Percentiles rank a stretch among this genome's conserved stretches.
Conservation (phyloP, 92 coral and sea anemone species). For the Blastomussa wellsi region DNA sequence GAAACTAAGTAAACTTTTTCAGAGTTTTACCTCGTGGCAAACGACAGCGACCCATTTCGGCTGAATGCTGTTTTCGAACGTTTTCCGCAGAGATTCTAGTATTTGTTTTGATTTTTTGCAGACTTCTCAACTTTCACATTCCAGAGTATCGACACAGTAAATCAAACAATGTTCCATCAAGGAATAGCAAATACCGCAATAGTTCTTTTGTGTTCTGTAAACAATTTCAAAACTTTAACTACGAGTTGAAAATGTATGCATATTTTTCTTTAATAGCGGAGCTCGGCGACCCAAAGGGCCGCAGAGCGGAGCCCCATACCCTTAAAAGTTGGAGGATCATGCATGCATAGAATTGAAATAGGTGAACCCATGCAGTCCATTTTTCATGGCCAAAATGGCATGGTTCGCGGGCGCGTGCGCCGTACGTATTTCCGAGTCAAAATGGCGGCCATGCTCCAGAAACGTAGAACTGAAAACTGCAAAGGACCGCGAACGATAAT, state of each 20-base stretch:
- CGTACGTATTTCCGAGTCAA: too few relatives aligned
- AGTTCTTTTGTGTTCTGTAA: neutral
- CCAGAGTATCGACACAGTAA: constrained; percentile 7
- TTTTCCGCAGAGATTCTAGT: neutral
- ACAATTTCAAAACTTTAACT: neutral
- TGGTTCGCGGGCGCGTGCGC: too few relatives aligned
- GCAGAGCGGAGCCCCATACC: too few relatives aligned
- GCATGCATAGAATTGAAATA: too few relatives aligned
- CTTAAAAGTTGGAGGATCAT: too few relatives aligned
- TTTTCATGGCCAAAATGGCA: too few relatives aligned
- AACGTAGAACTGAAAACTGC: too few relatives aligned
- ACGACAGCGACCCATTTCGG: constrained; percentile 20
- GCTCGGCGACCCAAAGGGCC: too few relatives aligned
- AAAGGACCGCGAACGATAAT: too few relatives aligned
- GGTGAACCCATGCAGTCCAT: too few relatives aligned
- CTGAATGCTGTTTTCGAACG: neutral
- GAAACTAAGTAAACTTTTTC: neutral
- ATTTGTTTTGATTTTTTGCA: neutral
- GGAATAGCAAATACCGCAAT: constrained; percentile 3
- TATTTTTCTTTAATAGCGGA: neutral
- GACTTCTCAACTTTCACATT: neutral
- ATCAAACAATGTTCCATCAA: constrained; percentile 35
- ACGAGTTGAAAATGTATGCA: neutral
- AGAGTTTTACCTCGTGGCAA: constrained; percentile 22
- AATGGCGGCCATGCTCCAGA: too few relatives aligned